phyloP scores from a whole-genome alignment of 1,140 invertebrate species.

The Tetramorium parvispinum region DNA sequence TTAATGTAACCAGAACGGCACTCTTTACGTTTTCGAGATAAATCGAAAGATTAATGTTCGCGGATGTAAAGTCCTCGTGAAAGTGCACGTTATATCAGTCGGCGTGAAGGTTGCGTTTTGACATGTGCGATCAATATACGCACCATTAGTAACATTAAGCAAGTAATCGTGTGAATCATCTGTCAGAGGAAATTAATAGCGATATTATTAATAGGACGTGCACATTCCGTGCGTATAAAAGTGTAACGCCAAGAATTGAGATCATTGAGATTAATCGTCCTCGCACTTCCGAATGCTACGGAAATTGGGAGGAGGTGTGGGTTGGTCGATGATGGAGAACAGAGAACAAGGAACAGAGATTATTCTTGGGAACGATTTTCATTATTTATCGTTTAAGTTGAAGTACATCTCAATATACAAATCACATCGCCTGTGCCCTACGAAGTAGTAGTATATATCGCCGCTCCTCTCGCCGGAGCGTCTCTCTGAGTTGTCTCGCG shows the following conservation, averaged over 20 bases:
- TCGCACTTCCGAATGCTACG: conserved; percentile 12
- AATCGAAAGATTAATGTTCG: conserved; percentile 31
- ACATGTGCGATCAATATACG: conserved; percentile 53
- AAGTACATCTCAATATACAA: conserved; percentile 61
- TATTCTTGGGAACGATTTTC: conserved; percentile 37
- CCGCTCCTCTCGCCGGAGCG: conserved; percentile 38
- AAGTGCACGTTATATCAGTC: conserved; percentile 34
- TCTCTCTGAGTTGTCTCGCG: conserved; percentile 7
- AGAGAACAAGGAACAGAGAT: background rate
- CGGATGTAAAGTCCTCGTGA: conserved; percentile 30
- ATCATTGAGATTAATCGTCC: conserved; percentile 56
- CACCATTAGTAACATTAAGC: conserved; percentile 57
- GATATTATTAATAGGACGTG: conserved; percentile 58
- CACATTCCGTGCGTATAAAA: conserved; percentile 24
- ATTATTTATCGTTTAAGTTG: conserved; percentile 53
- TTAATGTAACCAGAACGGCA: background rate
- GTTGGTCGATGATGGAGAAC: background rate
- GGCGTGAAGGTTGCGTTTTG: conserved; percentile 36
- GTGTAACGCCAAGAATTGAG: conserved; percentile 47
- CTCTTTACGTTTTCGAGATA: conserved; percentile 17
- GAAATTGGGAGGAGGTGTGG: background rate
- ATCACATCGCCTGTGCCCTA: conserved; percentile 47
- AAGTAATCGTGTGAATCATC: conserved; percentile 54
- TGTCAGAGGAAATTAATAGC: conserved; percentile 58
- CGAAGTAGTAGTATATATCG: conserved; percentile 44